A percentile compares a stretch with the other conserved stretches of the same genome.
phyloP scores from a whole-genome alignment of 1,140 invertebrate genomes.

The Adoxophyes honmai region DNA sequence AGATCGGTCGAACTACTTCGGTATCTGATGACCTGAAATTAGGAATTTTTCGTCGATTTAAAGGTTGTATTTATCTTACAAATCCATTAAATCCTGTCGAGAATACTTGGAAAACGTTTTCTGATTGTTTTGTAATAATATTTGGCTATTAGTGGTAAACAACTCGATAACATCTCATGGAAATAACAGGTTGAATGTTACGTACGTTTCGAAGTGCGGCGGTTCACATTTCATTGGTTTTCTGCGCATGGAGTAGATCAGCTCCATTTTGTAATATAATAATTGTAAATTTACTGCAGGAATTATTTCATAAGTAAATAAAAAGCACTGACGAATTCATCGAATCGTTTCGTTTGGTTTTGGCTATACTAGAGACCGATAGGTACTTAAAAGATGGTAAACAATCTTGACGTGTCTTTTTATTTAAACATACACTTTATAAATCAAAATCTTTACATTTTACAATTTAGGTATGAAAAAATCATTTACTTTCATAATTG shows the following conservation, averaged over 20 bases:
- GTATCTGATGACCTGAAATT: conserved; percentile 62
- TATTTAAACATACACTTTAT: no score
- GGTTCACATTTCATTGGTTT: conserved; percentile 74
- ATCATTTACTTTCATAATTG: no score
- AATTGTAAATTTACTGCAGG: neutral
- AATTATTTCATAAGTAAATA: conserved; percentile 1
- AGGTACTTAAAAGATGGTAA: no score
- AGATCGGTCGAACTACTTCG: conserved; percentile 77
- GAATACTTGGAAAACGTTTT: neutral
- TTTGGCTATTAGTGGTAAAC: no score
- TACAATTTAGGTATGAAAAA: no score
- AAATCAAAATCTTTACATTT: no score
- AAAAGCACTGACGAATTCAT: neutral
- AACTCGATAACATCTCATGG: neutral
- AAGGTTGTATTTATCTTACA: no score
- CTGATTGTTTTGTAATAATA: no score
- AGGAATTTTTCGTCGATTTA: neutral
- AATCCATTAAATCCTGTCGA: no score
- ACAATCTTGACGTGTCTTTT: no score
- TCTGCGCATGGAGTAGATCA: conserved; percentile 78
- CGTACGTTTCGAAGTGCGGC: conserved; percentile 76
- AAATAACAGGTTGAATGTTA: neutral
- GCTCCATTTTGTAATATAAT: conserved; percentile 70
- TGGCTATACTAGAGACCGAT: no score
- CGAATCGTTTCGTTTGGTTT: no score